A percentile compares a stretch with the other conserved stretches of the same genome.
phyloP scores from a whole-genome alignment of 1,140 invertebrate species.

The Ceratoteleas bidentatus region DNA sequence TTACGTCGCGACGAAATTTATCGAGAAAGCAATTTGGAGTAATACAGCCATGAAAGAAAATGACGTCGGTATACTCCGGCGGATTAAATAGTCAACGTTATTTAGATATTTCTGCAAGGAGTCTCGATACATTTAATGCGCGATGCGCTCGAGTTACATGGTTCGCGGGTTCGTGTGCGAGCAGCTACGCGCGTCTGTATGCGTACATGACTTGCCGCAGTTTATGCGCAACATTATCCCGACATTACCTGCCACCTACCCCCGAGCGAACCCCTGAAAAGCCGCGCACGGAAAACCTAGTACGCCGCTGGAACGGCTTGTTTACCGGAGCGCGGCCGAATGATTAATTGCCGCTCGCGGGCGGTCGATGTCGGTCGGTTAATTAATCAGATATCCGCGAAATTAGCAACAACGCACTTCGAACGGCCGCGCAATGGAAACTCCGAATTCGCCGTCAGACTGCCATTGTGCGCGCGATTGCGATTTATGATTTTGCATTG shows the following conservation, averaged over 20 bases:
- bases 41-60: conserved; percentile 63
- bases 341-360: conserved; percentile 73
- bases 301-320: conserved; percentile 65
- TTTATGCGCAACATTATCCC: conserved; percentile 80
- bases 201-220: conserved; percentile 72
- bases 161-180: conserved; percentile 15
- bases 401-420: conserved; percentile 74
- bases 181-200: conserved; percentile 47
- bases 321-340: conserved; percentile 69
- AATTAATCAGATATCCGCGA: conserved; percentile 81
- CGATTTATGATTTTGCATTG: conserved; percentile 63
- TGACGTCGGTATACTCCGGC: conserved; percentile 45
- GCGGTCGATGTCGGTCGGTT: conserved; percentile 68
- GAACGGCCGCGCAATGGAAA: conserved; percentile 67
- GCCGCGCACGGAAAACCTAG: conserved; percentile 68
- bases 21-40: conserved; percentile 57
- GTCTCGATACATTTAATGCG: conserved; percentile 56
- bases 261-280: conserved; percentile 56
- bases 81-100: conserved; percentile 60
- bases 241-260: conserved; percentile 76
- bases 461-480: conserved; percentile 42
- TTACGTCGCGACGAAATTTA: conserved; percentile 40
- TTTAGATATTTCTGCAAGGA: conserved; percentile 59
- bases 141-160: conserved; percentile 52
- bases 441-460: conserved; percentile 55